Conservation (phyloP, 2,888 invertebrate genomes). For the Metellina segmentata region DNA sequence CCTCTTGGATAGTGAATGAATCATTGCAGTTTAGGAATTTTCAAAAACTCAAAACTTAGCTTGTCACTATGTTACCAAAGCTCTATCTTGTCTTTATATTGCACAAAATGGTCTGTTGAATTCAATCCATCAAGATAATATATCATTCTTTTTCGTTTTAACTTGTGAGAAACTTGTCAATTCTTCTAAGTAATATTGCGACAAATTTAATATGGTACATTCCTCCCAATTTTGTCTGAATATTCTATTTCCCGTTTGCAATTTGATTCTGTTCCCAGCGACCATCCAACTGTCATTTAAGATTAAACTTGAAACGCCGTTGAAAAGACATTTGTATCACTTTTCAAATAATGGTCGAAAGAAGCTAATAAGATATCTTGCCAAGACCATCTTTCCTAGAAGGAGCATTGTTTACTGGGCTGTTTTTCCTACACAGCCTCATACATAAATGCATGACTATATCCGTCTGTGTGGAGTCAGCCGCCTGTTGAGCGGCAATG, state of each 20-base stretch:
- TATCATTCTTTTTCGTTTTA: too few relatives aligned
- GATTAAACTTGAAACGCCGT: background rate
- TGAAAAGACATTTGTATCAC: conserved; percentile 15
- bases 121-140: too few relatives aligned
- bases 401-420: conserved; percentile 26
- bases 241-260: background rate
- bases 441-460: conserved; percentile 53
- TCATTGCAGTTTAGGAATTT: too few relatives aligned
- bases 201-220: background rate
- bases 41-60: too few relatives aligned
- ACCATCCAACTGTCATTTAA: background rate
- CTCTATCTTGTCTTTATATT: too few relatives aligned
- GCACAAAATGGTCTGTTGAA: too few relatives aligned
- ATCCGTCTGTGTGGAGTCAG: conserved; percentile 11
- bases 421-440: conserved; percentile 32
- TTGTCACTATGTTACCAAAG: too few relatives aligned
- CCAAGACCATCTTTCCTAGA: conserved; percentile 18
- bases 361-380: conserved; percentile 45
- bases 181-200: too few relatives aligned
- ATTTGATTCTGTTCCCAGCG: background rate
- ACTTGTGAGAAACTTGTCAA: too few relatives aligned
- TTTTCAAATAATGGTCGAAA: conserved; percentile 24
- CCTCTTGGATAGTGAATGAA: too few relatives aligned
- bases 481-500: conserved; percentile 31
- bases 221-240: background rate